Conservation (phyloP, 2,797 vertebrate species). For the Cryptoblepharus egeriae region DNA sequence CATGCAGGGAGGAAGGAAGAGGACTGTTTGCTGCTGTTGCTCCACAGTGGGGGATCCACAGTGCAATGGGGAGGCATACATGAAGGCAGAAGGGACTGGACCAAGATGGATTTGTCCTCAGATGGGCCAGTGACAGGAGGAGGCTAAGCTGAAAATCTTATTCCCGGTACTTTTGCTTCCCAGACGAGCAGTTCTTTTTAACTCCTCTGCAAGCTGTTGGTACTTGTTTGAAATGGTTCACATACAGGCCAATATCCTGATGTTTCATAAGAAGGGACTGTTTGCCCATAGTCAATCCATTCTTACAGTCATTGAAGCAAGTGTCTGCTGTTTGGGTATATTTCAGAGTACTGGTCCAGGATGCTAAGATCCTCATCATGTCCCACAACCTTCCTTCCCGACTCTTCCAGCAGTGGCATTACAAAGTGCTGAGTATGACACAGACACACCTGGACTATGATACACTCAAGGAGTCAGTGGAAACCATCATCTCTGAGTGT, state of each 20-base stretch:
- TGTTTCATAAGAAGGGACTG: not conserved
- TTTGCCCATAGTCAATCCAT: no score
- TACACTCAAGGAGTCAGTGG: slow-evolving; percentile 44
- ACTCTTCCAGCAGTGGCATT: slow-evolving; percentile 81
- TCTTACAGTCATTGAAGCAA: not conserved
- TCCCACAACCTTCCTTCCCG: slow-evolving; percentile 69
- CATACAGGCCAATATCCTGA: not conserved
- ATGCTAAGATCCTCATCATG: slow-evolving; percentile 74
- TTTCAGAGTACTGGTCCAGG: slow-evolving; percentile 64
- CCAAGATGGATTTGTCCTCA: no score
- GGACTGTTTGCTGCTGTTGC: no score
- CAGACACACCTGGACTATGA: slow-evolving; percentile 41
- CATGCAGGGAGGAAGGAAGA: no score
- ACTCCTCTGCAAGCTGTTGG: not conserved
- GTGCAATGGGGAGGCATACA: no score
- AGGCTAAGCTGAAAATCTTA: not conserved
- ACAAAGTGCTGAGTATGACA: slow-evolving; percentile 66
- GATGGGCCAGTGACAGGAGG: no score
- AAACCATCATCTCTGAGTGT: slow-evolving; percentile 64
- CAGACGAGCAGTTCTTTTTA: no score
- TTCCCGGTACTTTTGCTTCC: not conserved
- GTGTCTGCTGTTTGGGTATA: not conserved
- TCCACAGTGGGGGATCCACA: no score
- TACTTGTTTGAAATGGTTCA: not conserved
- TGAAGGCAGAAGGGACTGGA: no score